Conservation (phyloP, 2,113 vertebrate species). For the Psilopsiagon aurifrons region DNA sequence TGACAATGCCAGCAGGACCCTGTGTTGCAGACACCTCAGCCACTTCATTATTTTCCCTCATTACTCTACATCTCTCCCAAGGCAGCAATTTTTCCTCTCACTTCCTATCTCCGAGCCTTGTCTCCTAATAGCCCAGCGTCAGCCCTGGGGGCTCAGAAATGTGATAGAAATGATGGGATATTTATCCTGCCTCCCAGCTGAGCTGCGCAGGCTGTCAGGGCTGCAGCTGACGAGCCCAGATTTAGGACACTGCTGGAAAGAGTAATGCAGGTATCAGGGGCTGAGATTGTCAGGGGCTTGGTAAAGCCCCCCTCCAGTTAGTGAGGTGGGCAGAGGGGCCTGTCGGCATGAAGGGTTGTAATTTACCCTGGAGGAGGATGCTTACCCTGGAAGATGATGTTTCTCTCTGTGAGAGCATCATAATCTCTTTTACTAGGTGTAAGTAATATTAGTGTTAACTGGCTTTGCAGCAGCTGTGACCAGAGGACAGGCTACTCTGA, state of each 20-base stretch:
- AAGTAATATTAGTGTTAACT: neutral
- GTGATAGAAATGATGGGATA: neutral
- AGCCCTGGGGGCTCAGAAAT: neutral
- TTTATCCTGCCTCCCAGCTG: neutral
- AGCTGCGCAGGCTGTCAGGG: neutral
- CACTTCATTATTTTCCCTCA: neutral
- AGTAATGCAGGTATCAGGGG: neutral
- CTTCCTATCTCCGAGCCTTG: neutral
- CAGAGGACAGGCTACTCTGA: neutral
- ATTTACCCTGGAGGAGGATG: neutral
- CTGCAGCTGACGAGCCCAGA: neutral
- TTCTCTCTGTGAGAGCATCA: neutral
- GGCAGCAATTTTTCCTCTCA: neutral
- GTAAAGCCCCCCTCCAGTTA: neutral
- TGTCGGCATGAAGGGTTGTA: rapidly evolving
- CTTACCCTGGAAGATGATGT: neutral
- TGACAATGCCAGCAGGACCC: neutral
- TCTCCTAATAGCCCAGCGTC: neutral
- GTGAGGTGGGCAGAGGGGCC: neutral
- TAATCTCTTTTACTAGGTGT: neutral
- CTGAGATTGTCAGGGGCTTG: neutral
- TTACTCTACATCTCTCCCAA: neutral
- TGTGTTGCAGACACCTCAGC: neutral
- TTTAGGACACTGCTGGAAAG: neutral
- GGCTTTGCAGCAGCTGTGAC: neutral